Evolutionary conservation across 2,113 vertebrate genomes (phyloP).

Genomic region (Cyrtonyx montezumae): DNA sequence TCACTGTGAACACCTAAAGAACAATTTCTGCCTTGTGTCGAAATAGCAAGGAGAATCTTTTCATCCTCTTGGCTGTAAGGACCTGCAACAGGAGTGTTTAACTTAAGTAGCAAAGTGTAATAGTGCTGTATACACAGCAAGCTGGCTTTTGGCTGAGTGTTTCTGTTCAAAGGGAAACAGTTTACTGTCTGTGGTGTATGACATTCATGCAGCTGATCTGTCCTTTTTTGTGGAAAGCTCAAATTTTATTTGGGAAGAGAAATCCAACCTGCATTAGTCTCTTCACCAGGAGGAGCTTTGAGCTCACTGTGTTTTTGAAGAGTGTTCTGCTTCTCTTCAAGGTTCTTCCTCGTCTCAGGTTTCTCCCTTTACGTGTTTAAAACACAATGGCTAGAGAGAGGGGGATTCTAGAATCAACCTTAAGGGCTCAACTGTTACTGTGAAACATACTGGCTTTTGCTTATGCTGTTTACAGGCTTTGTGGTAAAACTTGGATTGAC

Average conservation of each 20-base stretch:
- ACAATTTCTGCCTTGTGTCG: not conserved
- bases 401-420: not conserved
- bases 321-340: not conserved
- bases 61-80: not conserved
- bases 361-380: not conserved
- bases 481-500: slow-evolving; percentile 9
- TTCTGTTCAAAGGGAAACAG: not conserved
- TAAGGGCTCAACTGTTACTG: not conserved
- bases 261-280: not conserved
- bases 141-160: slow-evolving; percentile 16
- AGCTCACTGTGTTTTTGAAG: not conserved
- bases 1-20: not conserved
- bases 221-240: not conserved
- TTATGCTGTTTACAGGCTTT: not conserved
- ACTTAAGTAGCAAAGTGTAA: not conserved
- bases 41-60: not conserved
- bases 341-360: not conserved
- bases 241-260: slow-evolving; percentile 15
- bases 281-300: not conserved
- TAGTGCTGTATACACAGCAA: not conserved
- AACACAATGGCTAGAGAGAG: not conserved
- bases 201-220: not conserved
- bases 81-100: not conserved
- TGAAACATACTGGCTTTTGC: slow-evolving; percentile 15
- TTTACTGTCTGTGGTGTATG: not conserved